A percentile compares a stretch with the other conserved stretches of the same genome.
Evolutionary conservation across 2,888 invertebrate species (phyloP).

Genomic region (Pycnomerus fuliginosus): DNA sequence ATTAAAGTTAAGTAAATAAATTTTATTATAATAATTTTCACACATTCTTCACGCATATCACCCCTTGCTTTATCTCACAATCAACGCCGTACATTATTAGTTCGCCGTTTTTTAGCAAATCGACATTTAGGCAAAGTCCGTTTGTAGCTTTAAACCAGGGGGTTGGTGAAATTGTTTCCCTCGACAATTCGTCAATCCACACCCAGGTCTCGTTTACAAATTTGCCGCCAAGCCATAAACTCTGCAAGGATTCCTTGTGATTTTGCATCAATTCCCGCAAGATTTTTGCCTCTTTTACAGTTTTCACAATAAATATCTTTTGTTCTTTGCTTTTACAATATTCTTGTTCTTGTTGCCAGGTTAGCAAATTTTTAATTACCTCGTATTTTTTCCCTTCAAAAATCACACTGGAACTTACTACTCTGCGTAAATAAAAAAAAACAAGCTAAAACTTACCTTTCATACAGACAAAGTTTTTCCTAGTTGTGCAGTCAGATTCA

Average conservation of each 20-base stretch:
- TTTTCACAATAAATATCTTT: too few relatives aligned
- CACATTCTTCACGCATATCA: background rate
- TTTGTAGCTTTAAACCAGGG: too few relatives aligned
- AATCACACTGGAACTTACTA: too few relatives aligned
- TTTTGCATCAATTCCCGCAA: too few relatives aligned
- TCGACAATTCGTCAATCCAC: background rate
- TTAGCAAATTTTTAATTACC: background rate
- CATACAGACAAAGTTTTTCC: background rate
- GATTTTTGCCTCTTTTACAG: too few relatives aligned
- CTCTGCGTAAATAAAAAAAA: too few relatives aligned
- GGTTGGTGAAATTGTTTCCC: background rate
- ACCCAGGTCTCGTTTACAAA: too few relatives aligned
- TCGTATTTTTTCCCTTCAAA: background rate
- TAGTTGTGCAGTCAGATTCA: background rate
- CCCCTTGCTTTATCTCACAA: background rate
- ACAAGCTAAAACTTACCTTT: too few relatives aligned
- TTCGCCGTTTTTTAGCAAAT: background rate
- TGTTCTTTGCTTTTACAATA: background rate
- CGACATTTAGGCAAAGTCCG: background rate
- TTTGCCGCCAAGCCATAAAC: too few relatives aligned
- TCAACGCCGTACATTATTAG: background rate
- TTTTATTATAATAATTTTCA: background rate
- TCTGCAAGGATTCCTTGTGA: too few relatives aligned
- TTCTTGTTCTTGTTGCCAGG: background rate
- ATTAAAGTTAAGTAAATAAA: constrained; percentile 13